Percentiles rank a stretch among this genome's conserved stretches.
Evolutionary conservation across 2,888 invertebrate species (phyloP).

Genomic region (Andrena haemorrhoa): DNA sequence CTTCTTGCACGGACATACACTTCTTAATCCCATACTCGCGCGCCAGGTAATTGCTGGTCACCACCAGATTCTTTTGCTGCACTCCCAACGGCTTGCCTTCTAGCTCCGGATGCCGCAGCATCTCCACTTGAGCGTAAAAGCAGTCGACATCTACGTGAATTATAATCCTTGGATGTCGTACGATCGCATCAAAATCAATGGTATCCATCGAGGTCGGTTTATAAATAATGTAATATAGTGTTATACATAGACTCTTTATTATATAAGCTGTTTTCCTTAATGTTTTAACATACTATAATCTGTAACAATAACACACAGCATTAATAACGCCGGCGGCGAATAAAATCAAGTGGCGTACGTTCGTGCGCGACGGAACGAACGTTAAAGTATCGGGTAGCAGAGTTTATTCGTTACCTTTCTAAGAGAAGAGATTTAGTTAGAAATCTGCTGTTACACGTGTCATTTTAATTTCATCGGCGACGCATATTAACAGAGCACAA

Average conservation of each 20-base stretch:
- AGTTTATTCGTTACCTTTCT: slow-evolving; percentile 42
- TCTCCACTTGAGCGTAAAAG: slow-evolving; percentile 95
- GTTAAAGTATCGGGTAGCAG: background rate
- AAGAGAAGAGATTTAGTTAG: slow-evolving; percentile 19
- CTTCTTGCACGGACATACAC: slow-evolving; percentile 92
- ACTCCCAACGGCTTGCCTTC: slow-evolving; percentile 90
- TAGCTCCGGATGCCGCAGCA: slow-evolving; percentile 89
- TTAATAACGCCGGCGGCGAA: no score
- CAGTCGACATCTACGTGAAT: slow-evolving; percentile 94
- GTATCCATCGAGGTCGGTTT: slow-evolving; percentile 78
- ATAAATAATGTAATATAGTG: slow-evolving; percentile 34
- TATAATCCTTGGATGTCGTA: slow-evolving; percentile 89
- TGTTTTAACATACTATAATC: slow-evolving; percentile 44
- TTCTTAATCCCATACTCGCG: slow-evolving; percentile 90
- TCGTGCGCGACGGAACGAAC: background rate
- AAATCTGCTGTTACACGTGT: slow-evolving; percentile 14
- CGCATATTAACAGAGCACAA: slow-evolving; percentile 28
- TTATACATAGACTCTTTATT: slow-evolving; percentile 47
- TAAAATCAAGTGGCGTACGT: no score
- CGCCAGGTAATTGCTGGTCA: slow-evolving; percentile 94
- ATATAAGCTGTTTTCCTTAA: slow-evolving; percentile 28
- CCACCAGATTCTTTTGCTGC: slow-evolving; percentile 93
- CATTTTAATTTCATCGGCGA: slow-evolving; percentile 16
- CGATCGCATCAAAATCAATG: slow-evolving; percentile 75
- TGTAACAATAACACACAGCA: slow-evolving; percentile 38